A percentile compares a stretch with the other conserved stretches of the same genome.
These are phyloP conservation scores for Rhabditoides inermis DNA, from an alignment of 2,888 invertebrate genomes.

Conservation along the genomic window DNA sequence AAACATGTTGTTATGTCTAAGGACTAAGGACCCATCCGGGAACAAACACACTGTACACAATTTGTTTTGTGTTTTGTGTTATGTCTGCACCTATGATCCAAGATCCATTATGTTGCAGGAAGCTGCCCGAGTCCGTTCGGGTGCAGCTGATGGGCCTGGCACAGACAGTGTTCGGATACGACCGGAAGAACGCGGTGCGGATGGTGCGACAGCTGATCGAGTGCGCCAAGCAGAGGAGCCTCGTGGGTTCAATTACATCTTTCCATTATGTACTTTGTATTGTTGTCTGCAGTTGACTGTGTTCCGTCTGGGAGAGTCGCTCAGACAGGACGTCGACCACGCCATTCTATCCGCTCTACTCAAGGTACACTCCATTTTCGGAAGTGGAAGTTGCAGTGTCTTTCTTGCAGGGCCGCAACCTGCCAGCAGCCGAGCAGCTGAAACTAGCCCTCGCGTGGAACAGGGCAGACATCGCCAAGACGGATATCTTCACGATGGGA, in stretches of 20 bases:
- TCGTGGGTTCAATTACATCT: conserved; percentile 63
- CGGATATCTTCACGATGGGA: conserved; percentile 60
- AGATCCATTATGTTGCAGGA: conserved; percentile 49
- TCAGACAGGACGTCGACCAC: conserved; percentile 88
- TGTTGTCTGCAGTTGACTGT: conserved; percentile 81
- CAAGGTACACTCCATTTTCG: conserved; percentile 57
- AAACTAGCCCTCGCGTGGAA: conserved; percentile 93
- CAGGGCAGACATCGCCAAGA: conserved; percentile 88
- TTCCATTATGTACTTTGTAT: conserved; percentile 67
- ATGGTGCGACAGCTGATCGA: conserved; percentile 80
- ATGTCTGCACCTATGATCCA: neutral
- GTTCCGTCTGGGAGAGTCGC: conserved; percentile 75
- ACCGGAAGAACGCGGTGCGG: conserved; percentile 76
- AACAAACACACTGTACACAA: neutral
- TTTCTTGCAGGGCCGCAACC: neutral
- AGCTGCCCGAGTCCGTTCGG: conserved; percentile 74
- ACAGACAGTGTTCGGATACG: conserved; percentile 84
- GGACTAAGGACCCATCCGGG: neutral
- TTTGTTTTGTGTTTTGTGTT: too few relatives aligned
- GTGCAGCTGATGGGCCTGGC: conserved; percentile 83
- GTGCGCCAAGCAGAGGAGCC: conserved; percentile 82
- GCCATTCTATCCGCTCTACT: conserved; percentile 90
- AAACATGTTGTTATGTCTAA: neutral
- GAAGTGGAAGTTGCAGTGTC: neutral
- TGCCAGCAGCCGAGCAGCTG: conserved; percentile 62